These are phyloP conservation scores for Ciconia nigra DNA, from an alignment of 2,797 vertebrate genomes.

Conservation along the genomic window DNA sequence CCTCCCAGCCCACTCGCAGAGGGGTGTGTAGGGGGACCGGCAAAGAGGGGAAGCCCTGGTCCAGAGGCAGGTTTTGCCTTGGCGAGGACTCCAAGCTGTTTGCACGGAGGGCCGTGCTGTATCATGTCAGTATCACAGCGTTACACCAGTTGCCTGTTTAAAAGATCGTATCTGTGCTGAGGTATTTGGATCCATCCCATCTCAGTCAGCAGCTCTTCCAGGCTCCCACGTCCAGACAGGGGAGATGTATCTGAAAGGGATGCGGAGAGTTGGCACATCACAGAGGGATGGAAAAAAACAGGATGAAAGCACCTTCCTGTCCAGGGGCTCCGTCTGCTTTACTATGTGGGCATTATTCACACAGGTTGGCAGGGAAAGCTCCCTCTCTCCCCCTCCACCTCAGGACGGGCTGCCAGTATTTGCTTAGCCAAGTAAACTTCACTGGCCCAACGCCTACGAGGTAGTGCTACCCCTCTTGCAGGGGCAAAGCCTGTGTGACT, in stretches of 20 bases:
- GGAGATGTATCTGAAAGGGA: not conserved
- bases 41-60: not conserved
- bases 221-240: not conserved
- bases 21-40: not conserved
- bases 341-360: not conserved
- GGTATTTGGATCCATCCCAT: not conserved
- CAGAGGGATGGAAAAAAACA: not conserved
- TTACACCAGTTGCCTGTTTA: not conserved
- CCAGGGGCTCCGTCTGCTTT: not conserved
- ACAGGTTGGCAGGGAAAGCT: not conserved
- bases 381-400: not conserved
- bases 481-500: not conserved
- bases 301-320: not conserved
- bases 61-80: not conserved
- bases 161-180: not conserved
- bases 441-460: not conserved
- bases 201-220: not conserved
- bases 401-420: not conserved
- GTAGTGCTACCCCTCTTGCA: not conserved
- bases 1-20: not conserved
- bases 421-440: not conserved
- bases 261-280: accelerated
- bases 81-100: not conserved
- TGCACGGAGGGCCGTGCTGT: not conserved
- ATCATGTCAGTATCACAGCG: not conserved